Conservation (phyloP, 2,797 vertebrate species). For the Rachycentron canadum region DNA sequence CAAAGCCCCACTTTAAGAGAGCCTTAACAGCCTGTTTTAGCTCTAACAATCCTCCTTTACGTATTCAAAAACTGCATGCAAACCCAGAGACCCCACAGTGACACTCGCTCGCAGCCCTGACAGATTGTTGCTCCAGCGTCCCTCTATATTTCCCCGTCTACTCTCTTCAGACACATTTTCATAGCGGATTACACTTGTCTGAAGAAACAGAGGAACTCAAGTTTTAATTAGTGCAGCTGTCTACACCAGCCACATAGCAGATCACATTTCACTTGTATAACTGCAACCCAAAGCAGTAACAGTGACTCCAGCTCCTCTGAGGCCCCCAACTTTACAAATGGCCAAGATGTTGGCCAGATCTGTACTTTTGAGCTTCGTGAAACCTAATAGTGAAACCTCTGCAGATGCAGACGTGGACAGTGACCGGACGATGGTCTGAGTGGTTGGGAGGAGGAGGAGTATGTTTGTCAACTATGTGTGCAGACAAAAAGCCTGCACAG, state of each 20-base stretch:
- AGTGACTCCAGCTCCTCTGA: neutral
- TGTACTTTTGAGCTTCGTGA: neutral
- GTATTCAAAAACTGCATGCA: neutral
- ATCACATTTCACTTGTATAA: neutral
- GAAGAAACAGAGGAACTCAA: neutral
- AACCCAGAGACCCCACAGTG: neutral
- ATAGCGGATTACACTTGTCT: neutral
- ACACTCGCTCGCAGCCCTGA: neutral
- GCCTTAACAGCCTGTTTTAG: neutral
- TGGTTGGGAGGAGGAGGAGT: neutral
- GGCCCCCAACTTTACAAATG: neutral
- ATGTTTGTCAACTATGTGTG: neutral
- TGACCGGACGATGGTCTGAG: neutral
- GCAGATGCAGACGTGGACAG: neutral
- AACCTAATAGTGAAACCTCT: neutral
- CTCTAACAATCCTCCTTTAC: neutral
- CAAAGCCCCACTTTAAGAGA: neutral
- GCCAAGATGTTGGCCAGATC: neutral
- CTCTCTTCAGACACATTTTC: neutral
- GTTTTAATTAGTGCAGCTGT: slow-evolving; percentile 7
- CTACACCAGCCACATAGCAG: neutral
- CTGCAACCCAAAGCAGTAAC: neutral
- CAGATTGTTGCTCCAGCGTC: neutral
- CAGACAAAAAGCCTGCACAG: neutral
- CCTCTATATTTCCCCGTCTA: neutral